These are phyloP conservation scores for Acrocera orbiculus DNA, from an alignment of 2,888 invertebrate genomes.

Conservation along the genomic window DNA sequence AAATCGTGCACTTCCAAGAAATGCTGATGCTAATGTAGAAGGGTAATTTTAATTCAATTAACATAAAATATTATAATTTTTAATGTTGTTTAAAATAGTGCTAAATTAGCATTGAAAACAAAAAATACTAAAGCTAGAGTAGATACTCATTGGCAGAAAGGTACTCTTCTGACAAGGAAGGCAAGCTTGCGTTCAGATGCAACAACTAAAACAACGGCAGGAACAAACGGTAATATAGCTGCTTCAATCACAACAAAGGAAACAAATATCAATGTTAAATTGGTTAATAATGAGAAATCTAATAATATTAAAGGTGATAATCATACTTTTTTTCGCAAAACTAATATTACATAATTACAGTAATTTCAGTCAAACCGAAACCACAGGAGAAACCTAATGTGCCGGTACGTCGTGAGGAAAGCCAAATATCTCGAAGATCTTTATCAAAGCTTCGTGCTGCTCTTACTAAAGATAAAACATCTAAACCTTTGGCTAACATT, in stretches of 20 bases:
- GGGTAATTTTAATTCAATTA: conserved; percentile 9
- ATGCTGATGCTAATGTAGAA: conserved; percentile 24
- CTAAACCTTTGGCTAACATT: background rate
- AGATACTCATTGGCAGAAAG: conserved; percentile 27
- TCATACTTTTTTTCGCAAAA: background rate
- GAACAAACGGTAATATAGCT: conserved; percentile 8
- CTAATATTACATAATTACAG: background rate
- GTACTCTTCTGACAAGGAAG: too few relatives aligned
- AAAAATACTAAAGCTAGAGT: conserved; percentile 29
- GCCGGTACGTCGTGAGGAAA: conserved; percentile 25
- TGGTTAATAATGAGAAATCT: background rate
- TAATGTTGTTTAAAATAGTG: background rate
- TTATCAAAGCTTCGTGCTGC: conserved; percentile 17
- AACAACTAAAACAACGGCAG: conserved; percentile 6
- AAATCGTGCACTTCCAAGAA: conserved; percentile 29
- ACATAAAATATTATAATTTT: background rate
- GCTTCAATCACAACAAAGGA: conserved; percentile 4
- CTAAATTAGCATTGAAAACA: conserved; percentile 13
- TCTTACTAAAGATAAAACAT: conserved; percentile 13
- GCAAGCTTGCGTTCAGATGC: conserved; percentile 3
- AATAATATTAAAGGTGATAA: conserved; percentile 2
- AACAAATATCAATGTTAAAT: background rate
- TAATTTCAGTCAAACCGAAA: background rate
- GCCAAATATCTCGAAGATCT: conserved; percentile 24
- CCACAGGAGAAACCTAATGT: background rate